phyloP scores from a whole-genome alignment of 1,140 invertebrate genomes.

The Caerostris darwini region DNA sequence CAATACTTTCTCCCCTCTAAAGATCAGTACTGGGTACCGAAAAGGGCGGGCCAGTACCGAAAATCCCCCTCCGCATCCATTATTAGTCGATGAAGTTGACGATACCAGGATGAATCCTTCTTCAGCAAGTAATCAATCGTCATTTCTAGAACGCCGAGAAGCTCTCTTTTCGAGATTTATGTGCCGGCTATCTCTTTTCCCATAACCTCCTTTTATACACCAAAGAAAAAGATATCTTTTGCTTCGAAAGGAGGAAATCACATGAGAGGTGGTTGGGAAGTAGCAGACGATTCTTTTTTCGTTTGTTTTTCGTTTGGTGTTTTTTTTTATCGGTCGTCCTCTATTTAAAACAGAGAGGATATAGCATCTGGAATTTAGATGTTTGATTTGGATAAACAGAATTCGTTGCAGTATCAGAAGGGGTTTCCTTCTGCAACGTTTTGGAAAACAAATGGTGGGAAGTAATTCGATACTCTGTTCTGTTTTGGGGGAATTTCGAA shows the following conservation, averaged over 20 bases:
- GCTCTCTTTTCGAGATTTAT: slow-evolving; percentile 33
- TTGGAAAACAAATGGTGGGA: neutral
- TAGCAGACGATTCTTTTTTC: neutral
- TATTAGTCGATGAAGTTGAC: slow-evolving; percentile 26
- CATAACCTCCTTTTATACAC: neutral
- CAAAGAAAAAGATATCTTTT: neutral
- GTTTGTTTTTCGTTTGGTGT: neutral
- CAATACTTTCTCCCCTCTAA: neutral
- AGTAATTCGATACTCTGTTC: neutral
- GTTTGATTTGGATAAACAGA: neutral
- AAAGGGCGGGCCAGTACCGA: neutral
- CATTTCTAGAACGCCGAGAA: neutral
- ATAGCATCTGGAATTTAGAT: neutral
- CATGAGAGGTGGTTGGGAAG: neutral
- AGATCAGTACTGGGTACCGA: neutral
- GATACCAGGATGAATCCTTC: neutral
- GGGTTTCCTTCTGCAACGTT: neutral
- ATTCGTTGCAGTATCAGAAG: neutral
- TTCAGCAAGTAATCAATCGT: slow-evolving; percentile 47
- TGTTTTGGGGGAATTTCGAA: too few relatives aligned
- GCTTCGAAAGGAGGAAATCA: neutral
- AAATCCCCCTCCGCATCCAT: neutral
- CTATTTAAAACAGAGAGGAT: neutral
- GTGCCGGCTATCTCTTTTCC: neutral
- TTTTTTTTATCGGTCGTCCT: neutral